Percentiles rank a stretch among this genome's conserved stretches.
phyloP scores from a whole-genome alignment of 2,888 invertebrate genomes.

The Lysandra bellargus region DNA sequence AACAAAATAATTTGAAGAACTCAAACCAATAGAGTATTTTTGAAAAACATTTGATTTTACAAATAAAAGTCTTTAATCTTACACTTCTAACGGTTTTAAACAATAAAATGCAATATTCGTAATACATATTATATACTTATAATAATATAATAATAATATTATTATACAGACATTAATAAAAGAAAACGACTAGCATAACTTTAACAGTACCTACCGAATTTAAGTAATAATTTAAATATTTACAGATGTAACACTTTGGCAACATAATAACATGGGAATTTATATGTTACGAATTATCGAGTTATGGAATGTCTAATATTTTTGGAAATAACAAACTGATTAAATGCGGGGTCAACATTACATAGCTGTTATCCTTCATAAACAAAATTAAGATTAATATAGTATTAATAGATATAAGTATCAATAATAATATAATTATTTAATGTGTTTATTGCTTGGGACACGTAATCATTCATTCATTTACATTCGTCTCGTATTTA shows the following conservation, averaged over 20 bases:
- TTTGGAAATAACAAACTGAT: too few relatives aligned
- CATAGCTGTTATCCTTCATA: too few relatives aligned
- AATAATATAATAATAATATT: neutral
- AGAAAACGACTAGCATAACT: conserved; percentile 14
- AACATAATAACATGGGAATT: too few relatives aligned
- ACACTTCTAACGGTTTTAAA: too few relatives aligned
- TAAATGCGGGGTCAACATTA: too few relatives aligned
- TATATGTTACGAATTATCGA: too few relatives aligned
- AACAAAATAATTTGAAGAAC: neutral
- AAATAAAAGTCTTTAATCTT: neutral
- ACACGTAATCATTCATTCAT: conserved; percentile 55
- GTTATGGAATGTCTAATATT: too few relatives aligned
- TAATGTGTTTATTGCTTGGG: conserved; percentile 65
- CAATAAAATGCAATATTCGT: neutral
- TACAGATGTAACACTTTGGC: neutral
- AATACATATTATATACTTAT: neutral
- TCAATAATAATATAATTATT: conserved; percentile 6
- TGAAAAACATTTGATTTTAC: neutral
- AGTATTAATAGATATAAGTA: neutral
- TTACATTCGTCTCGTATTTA: conserved; percentile 26
- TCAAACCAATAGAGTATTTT: neutral
- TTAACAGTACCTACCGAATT: neutral
- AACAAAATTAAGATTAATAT: neutral
- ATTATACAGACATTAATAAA: neutral
- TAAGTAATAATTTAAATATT: neutral